Evolutionary conservation across 2,888 invertebrate genomes (phyloP).

Genomic region (Achlya flavicornis): DNA sequence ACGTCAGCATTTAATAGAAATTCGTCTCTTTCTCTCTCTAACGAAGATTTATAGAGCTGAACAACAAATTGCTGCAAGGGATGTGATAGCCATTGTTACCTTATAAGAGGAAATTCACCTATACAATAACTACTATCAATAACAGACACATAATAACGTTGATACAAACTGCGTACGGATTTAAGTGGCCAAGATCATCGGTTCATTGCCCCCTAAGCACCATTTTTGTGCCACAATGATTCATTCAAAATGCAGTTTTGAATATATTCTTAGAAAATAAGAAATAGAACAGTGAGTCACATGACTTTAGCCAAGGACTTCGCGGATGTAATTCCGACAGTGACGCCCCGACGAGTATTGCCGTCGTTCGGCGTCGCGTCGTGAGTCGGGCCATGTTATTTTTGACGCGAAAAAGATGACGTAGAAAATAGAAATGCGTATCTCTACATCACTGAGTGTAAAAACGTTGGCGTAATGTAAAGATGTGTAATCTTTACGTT

Average conservation of each 20-base stretch:
- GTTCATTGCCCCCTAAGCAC: constrained; percentile 66
- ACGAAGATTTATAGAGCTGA: not conserved
- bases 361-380: constrained; percentile 22
- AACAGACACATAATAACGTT: no score
- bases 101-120: not conserved
- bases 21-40: not conserved
- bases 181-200: constrained; percentile 58
- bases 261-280: constrained; percentile 80
- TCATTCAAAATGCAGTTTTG: constrained; percentile 76
- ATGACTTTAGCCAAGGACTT: constrained; percentile 70
- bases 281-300: constrained; percentile 77
- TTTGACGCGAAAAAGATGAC: constrained; percentile 36
- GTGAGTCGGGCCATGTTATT: constrained; percentile 45
- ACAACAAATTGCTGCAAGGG: not conserved
- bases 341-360: constrained; percentile 33
- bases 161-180: constrained; percentile 27
- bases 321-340: constrained; percentile 34
- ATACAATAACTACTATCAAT: not conserved
- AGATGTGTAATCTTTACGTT: constrained; percentile 3
- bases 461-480: constrained; percentile 4
- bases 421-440: constrained; percentile 31
- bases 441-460: constrained; percentile 10
- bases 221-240: constrained; percentile 62
- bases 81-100: not conserved
- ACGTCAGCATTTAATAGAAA: no score